A percentile compares a stretch with the other conserved stretches of the same genome.
Conservation (phyloP, 2,113 vertebrate genomes). For the Electrona antarctica region DNA sequence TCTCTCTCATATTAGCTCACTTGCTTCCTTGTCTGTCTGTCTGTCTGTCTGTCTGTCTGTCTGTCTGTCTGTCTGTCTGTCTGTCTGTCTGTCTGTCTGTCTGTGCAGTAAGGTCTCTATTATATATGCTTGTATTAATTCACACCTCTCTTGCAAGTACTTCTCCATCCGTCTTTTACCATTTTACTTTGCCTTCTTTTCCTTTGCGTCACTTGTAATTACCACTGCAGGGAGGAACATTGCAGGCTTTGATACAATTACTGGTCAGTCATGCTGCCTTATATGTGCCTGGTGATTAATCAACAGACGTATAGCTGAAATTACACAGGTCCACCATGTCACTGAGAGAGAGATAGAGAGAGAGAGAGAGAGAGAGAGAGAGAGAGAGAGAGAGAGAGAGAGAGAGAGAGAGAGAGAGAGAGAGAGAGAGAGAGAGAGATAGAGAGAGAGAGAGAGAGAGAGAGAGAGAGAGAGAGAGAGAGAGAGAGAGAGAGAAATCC, state of each 20-base stretch:
- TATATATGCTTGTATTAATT: too few species aligned
- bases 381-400: background rate
- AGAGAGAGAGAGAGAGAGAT: background rate
- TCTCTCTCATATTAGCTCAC: background rate
- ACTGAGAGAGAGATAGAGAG: background rate
- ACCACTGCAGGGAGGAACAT: too few species aligned
- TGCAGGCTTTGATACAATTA: too few species aligned
- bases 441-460: background rate
- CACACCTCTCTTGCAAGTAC: too few species aligned
- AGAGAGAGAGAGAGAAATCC: background rate
- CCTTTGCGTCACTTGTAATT: too few species aligned
- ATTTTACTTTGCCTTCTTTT: too few species aligned
- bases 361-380: background rate
- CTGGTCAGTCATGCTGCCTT: too few species aligned
- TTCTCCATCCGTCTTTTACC: too few species aligned
- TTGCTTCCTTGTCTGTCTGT: background rate
- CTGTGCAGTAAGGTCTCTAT: too few species aligned
- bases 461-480: background rate
- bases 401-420: background rate
- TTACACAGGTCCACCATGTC: constrained; percentile 8
- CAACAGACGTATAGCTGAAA: constrained; percentile 10
- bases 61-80: too few species aligned
- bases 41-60: too few species aligned
- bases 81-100: too few species aligned
- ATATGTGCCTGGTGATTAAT: constrained; percentile 22